phyloP scores from a whole-genome alignment of 2,113 vertebrate genomes.

The Microtus ochrogaster region DNA sequence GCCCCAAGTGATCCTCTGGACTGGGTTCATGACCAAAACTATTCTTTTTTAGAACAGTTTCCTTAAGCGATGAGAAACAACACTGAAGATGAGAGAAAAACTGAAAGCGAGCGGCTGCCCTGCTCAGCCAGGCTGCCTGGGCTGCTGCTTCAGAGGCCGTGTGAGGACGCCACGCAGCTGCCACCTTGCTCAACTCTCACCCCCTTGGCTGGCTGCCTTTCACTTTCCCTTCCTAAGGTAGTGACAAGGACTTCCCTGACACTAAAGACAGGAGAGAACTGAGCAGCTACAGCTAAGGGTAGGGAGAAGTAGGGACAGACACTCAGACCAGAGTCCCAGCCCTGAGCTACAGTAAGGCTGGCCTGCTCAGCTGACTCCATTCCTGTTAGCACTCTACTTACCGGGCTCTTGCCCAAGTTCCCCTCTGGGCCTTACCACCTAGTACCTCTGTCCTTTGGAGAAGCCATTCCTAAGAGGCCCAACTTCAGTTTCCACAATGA shows the following conservation, averaged over 20 bases:
- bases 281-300: background rate
- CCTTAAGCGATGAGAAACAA: background rate
- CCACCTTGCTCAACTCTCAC: constrained; percentile 61
- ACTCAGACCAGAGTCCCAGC: background rate
- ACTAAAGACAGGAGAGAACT: constrained; percentile 29
- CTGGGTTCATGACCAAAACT: background rate
- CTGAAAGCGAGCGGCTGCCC: background rate
- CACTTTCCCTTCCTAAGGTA: constrained; percentile 3
- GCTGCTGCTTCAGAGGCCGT: background rate
- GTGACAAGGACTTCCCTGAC: constrained; percentile 35
- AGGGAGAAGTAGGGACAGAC: constrained; percentile 8
- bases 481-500: background rate
- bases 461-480: background rate
- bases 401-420: background rate
- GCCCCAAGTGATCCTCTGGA: background rate
- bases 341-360: background rate
- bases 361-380: background rate
- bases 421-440: background rate
- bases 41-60: background rate
- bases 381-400: background rate
- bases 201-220: constrained; percentile 61
- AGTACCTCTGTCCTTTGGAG: background rate
- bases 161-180: background rate
- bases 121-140: background rate
- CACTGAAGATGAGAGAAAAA: background rate